Evolutionary conservation across 2,797 vertebrate species (phyloP), one percentile per base, ranked within the genome.

Genomic region (Cetoscarus ocellatus): DNA sequence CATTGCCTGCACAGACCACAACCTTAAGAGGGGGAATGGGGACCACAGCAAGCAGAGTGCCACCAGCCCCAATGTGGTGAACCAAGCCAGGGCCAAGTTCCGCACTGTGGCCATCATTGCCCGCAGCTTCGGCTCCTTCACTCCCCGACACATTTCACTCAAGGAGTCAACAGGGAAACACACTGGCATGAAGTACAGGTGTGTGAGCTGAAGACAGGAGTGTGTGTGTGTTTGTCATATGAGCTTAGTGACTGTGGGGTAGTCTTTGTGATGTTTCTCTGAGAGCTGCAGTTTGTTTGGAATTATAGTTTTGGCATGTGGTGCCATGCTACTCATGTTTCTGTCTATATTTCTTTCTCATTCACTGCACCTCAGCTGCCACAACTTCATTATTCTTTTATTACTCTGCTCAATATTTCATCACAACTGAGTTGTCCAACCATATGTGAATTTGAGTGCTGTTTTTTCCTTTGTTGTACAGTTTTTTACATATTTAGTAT

Each of bases 171-270:
- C 97, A 0, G 97, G 97, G 18, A 99, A 99, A 89, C 97, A 96
- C 94, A 99, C 97, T 35, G 98, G 98, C 91, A 99, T 99, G 98
- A 99, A 99, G 94, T 99, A 99, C 93, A 97, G 98, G 98, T 99
- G 96, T 54, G 52, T 54, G 34, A 10, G 51, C 8, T 9, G 34
- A 12, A 17, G 50, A 4, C 8, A 59, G 50, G 19, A 43, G 18
- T 67, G 42, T 15, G 1, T 15, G 1, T 36, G 27, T 53, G 40
- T 42, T 10, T 42, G 40, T 42, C 27, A 27, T 27, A 27, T 27
- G 42, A 12, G 42, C 12, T 44, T 13, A 6, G 11, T 14, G 5
- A 10, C 9, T 8, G 3, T 7, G 10, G 10, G 40, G 40, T 10
- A 5, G 13, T 44, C 6, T 14, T 6, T 13, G 3, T 13, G 43